Percentiles rank a stretch among this genome's conserved stretches.
Evolutionary conservation across 2,113 vertebrate genomes (phyloP).

Genomic region (Halichoeres trimaculatus): DNA sequence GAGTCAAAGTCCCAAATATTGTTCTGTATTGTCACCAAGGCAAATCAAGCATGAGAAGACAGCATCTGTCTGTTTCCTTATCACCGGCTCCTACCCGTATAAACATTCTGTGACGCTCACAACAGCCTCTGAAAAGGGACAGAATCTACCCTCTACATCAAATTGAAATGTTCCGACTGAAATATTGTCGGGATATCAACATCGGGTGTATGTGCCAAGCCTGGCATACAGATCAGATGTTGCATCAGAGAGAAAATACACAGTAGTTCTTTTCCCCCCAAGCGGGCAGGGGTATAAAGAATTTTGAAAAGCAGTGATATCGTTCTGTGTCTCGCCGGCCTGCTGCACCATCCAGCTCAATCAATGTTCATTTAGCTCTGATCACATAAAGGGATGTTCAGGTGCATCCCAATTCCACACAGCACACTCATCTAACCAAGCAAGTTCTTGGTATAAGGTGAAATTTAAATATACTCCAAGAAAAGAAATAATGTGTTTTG

Average conservation of each 20-base stretch:
- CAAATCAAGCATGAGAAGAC: conserved; percentile 70
- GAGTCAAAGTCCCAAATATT: conserved; percentile 66
- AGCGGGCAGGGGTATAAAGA: conserved; percentile 34
- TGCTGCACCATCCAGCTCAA: conserved; percentile 32
- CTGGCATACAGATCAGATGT: conserved; percentile 70
- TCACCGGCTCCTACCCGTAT: conserved; percentile 60
- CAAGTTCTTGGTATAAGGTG: neutral
- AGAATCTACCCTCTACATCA: conserved; percentile 74
- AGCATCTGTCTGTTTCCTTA: conserved; percentile 74
- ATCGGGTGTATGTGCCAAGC: conserved; percentile 50
- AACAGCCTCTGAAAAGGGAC: conserved; percentile 59
- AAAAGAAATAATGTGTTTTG: conserved; percentile 20
- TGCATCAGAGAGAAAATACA: conserved; percentile 56
- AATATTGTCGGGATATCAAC: conserved; percentile 75
- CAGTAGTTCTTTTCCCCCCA: conserved; percentile 17
- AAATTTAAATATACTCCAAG: neutral
- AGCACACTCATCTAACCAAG: neutral
- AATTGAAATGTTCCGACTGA: conserved; percentile 79
- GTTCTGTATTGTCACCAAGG: conserved; percentile 70
- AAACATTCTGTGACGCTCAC: conserved; percentile 61
- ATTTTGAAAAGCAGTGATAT: conserved; percentile 40
- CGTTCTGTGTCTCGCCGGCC: conserved; percentile 1
- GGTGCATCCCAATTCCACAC: neutral
- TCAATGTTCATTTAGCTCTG: conserved; percentile 24
- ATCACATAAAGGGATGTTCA: conserved; percentile 2